These are phyloP conservation scores for Rhynchomys soricoides DNA, from an alignment of 2,113 vertebrate genomes.

Conservation along the genomic window DNA sequence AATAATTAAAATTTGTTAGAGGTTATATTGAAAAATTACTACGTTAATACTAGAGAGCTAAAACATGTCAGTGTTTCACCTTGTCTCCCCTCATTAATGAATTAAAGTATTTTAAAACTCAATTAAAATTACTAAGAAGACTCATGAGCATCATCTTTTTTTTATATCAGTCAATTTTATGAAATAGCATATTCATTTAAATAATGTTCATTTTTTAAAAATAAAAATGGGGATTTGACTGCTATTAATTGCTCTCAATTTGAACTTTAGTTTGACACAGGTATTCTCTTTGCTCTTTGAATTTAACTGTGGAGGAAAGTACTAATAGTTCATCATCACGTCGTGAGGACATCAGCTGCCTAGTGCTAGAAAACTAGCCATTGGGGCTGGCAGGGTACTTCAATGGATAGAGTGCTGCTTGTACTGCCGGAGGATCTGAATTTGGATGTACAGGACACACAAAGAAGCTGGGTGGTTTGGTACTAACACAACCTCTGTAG, in stretches of 20 bases:
- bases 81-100: conserved; percentile 48
- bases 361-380: not conserved
- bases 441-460: not conserved
- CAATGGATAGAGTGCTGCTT: too few relatives aligned
- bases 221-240: conserved; percentile 1
- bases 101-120: conserved; percentile 52
- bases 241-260: conserved; percentile 16
- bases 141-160: not conserved
- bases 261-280: conserved; percentile 11
- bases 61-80: conserved; percentile 48
- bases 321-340: not conserved
- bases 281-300: not conserved
- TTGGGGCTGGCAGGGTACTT: not conserved
- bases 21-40: conserved; percentile 44
- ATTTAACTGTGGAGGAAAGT: conserved; percentile 4
- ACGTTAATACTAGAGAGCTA: not conserved
- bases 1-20: not conserved
- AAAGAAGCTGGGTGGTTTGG: not conserved
- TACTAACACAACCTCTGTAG: not conserved
- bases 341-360: not conserved
- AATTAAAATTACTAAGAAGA: conserved; percentile 39
- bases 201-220: not conserved
- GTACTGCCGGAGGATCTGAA: not conserved
- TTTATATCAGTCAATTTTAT: conserved; percentile 10
- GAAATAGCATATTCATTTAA: conserved; percentile 48